Base-by-base conservation (phyloP, 2,113 vertebrate species). In the Gorilla gorilla region DNA sequence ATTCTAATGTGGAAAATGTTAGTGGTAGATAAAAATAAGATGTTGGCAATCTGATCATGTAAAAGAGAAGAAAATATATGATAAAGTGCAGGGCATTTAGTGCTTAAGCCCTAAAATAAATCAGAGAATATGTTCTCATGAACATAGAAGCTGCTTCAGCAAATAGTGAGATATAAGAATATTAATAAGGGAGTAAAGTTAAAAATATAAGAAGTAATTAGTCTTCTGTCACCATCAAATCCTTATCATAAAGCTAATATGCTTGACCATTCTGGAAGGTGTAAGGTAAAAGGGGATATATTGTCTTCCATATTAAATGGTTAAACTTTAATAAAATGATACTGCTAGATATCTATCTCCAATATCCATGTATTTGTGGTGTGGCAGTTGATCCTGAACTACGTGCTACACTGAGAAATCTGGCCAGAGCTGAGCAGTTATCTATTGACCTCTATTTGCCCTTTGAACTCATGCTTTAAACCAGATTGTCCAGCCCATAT, bases 281-380 rank as follows among this genome's bases (percentile, higher is more conserved):
- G 1, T 6, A 89, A 14, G 8, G 14, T 45, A 95, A 81, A 92
- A 94, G 45, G 87, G 72, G n/a, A 38, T 50, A 66, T 66, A 87
- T 79, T 88, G 76, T 82, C 13, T 70, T 48, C 45, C 40, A 40
- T 72, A 66, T 83, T 86, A 86, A 78, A 85, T 73, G 93, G 14
- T 93, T 85, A 79, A 17, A 83, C 25, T 90, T 82, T 96, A 96
- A 64, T 85, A 96, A 61, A 96, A 59, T 88, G 8, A 72, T 82
- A 35, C 45, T 85, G 5, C 94, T 94, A 97, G 57, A 92, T 96
- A 97, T 81, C 98, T 98, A 97, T 98, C 97, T 98, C 98, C 98
- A 98, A 98, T 98, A 97, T 93, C 95, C 96, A 97, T 97, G 59
- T 98, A 89, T 97, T 92, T 96, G 17, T 66, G 50, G 78, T 96